Evolutionary conservation across 2,888 invertebrate genomes (phyloP).

Genomic region (Rhaphigaster nebulosa): DNA sequence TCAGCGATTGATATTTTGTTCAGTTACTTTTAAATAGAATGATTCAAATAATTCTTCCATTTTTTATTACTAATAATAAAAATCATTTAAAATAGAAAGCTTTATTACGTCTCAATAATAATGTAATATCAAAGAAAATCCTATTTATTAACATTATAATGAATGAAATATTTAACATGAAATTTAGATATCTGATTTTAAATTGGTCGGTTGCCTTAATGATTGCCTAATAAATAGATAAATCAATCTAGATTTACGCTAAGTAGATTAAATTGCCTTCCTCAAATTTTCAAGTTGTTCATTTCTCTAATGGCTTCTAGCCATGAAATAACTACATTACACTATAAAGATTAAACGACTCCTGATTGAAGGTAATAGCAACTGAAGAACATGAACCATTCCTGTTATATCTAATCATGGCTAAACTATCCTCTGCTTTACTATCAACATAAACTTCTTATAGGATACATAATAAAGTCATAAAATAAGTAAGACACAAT

Average conservation of each 20-base stretch:
- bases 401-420: background rate
- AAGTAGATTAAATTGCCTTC: background rate
- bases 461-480: background rate
- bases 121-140: too few relatives aligned
- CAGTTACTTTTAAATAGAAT: too few relatives aligned
- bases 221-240: background rate
- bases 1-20: too few relatives aligned
- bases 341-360: slow-evolving; percentile 10
- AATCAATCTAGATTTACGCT: background rate
- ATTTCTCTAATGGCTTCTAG: background rate
- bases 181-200: background rate
- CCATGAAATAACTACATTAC: background rate
- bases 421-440: background rate
- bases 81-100: too few relatives aligned
- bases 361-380: slow-evolving; percentile 6
- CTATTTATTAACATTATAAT: too few relatives aligned
- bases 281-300: slow-evolving; percentile 2
- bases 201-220: background rate
- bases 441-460: background rate
- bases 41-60: too few relatives aligned
- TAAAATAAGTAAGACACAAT: too few relatives aligned
- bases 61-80: too few relatives aligned
- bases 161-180: too few relatives aligned
- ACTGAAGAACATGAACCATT: background rate
- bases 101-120: too few relatives aligned